Evolutionary conservation across 1,140 invertebrate genomes (phyloP).

Genomic region (Adoxophyes honmai): DNA sequence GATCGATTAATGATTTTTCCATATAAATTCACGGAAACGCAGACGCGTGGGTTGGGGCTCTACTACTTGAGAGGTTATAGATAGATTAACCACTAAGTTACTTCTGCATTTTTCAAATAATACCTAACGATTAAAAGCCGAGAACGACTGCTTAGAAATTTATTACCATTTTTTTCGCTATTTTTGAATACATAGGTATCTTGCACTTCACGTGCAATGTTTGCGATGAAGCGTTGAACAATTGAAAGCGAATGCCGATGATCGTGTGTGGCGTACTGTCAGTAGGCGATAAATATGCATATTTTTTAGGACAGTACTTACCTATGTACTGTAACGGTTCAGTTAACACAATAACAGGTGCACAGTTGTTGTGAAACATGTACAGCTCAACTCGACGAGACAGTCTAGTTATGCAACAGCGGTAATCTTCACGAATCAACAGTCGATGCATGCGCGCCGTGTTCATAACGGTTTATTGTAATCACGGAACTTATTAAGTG

Average conservation of each 20-base stretch:
- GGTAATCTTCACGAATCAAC: slow-evolving; percentile 40
- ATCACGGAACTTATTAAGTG: slow-evolving; percentile 34
- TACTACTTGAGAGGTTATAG: no score
- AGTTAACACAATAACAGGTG: slow-evolving; percentile 42
- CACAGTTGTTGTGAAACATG: slow-evolving; percentile 45
- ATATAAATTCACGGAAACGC: no score
- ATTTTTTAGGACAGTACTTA: slow-evolving; percentile 1
- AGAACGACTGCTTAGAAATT: no score
- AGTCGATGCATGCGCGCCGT: slow-evolving; percentile 28
- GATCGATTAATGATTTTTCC: no score
- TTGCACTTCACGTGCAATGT: background rate
- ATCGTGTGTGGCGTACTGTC: background rate
- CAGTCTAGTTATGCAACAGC: slow-evolving; percentile 37
- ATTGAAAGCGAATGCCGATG: slow-evolving; percentile 5
- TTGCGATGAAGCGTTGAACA: background rate
- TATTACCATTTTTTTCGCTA: no score
- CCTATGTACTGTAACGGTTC: slow-evolving; percentile 28
- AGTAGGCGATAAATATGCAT: slow-evolving; percentile 5
- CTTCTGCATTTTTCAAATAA: no score
- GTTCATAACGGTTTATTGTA: slow-evolving; percentile 37
- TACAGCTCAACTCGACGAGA: slow-evolving; percentile 28
- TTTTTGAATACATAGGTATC: no score
- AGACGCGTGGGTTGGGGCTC: no score
- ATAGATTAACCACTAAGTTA: no score
- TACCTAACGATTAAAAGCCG: no score